Base-by-base conservation (phyloP, 2,797 vertebrate species). In the Lerista edwardsae region DNA sequence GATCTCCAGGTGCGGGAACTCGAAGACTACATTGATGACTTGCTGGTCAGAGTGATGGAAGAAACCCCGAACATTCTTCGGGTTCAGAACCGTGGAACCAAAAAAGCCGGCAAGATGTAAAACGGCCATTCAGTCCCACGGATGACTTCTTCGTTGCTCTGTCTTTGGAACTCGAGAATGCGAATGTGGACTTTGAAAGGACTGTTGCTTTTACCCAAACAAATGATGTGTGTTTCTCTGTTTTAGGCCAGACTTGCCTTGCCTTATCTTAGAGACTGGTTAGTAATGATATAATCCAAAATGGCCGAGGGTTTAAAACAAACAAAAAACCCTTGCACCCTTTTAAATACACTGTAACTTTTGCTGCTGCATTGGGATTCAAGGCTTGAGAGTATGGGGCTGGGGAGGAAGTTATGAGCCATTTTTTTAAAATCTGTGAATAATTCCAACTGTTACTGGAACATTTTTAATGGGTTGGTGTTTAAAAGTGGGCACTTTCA, bases 1-100 rank as follows among this genome's bases (percentile, higher is more conserved):
- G 98, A 99, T 1, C 79, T 94, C 0, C 98, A 98, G 93, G 98
- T 99, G 23, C 73, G 94, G 0, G 98, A 99, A 93, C 96, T 99
- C 2, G 98, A 99, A 87, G 97, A 98, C 41, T 99, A 99, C 96
- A 99, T 99, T 0, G 99, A 99, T 91, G 98, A 99, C 91, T 96
- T 99, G 93, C 96, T 99, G 0, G 98, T 99, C 72, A 96, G 98
- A 0, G 98, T 99, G 88, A 99, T 99, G 78, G 99, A 99, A 0
- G 98, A 99, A 88, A 96, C 98, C 7, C 99, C 99, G 2, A 95
- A 96, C 88, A 98, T 99, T 86, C 96, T 99, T 78, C 94, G 97
- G 0, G 57, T 96, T 0, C 88, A 97, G 0, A 1, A 67, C 1
- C 80, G 91, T 1, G 79, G 84, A 0, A 93, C 90, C 89, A 95